Base-by-base conservation (phyloP, 2,113 vertebrate species). In the Oreochromis niloticus region DNA sequence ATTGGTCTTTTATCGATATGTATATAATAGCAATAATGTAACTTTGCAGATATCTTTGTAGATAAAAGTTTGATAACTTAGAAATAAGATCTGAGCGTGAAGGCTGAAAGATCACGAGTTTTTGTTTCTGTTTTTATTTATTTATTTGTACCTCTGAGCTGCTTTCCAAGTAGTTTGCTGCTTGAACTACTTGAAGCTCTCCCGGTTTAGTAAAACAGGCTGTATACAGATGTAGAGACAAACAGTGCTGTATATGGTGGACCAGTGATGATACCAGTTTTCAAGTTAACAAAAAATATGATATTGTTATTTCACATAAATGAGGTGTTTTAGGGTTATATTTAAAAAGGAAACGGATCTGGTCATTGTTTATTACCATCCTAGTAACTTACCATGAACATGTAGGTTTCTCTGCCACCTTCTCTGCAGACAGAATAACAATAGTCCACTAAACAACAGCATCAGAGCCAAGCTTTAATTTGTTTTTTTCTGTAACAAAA, bases 21-120 rank as follows among this genome's bases (percentile, higher is more conserved):
- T 46, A 6, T 75, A 12, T 75, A 75, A 27, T 73, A 2, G 22
- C 9, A 75, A 50, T 75, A 50, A 75, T 75, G 16, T 75, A 32
- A 0, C 43, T 1, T 75, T 12, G 16, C 16, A 12, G 61, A 66
- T 39, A 13, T 66, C 0, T n/a, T 66, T 66, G 61, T 39, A 0
- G 61, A 66, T 66, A 66, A 39, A 66, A 39, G 24, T 0, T 75
- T 19, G 43, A 50, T 11, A 75, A 4, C 22, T 75, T 75, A 0
- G 68, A 75, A 75, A 17, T 46, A 9, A 46, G 43, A 50, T 48
- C 3, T 30, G 24, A 75, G 39, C 24, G 13, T 24, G 14, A 12
- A 24, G 3, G n/a, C 54, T 24, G 52, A 54, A 54, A n/a, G 17
- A 54, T 9, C 52, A 54, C 9, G 9, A 22, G 9, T 10, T n/a